A percentile compares a stretch with the other conserved stretches of the same genome.
Conservation (phyloP, 2,888 invertebrate genomes). For the Andricus curvator region DNA sequence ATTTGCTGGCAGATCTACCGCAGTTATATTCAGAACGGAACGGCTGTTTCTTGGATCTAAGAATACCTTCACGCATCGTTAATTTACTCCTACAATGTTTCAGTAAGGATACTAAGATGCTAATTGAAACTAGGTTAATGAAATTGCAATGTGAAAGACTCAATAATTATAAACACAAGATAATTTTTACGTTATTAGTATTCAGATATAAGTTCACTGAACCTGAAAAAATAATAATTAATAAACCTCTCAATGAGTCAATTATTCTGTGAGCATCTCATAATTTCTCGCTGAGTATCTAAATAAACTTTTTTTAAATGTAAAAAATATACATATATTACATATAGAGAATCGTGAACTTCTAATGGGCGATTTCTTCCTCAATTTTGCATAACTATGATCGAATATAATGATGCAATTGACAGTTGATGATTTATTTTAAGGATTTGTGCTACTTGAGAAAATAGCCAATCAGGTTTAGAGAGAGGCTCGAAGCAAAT, state of each 20-base stretch:
- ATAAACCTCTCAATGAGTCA: neutral
- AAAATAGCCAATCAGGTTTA: neutral
- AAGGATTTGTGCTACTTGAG: neutral
- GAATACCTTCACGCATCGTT: conserved; percentile 11
- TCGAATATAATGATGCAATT: neutral
- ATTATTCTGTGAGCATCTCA: neutral
- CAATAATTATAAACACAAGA: neutral
- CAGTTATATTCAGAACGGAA: conserved; percentile 16
- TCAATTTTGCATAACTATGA: neutral
- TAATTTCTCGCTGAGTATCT: neutral
- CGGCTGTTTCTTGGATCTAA: conserved; percentile 6
- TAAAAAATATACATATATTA: neutral
- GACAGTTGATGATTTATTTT: neutral
- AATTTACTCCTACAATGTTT: conserved; percentile 22
- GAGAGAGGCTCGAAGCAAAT: neutral
- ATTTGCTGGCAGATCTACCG: neutral
- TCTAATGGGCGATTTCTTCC: neutral
- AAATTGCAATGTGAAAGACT: conserved; percentile 7
- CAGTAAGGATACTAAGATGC: neutral
- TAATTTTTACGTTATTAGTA: conserved; percentile 2
- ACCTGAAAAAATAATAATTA: neutral
- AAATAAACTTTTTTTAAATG: neutral
- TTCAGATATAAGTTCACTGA: neutral
- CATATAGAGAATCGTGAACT: neutral
- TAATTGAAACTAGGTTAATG: conserved; percentile 26